A percentile compares a stretch with the other conserved stretches of the same genome.
Conservation (phyloP, 2,888 invertebrate genomes). For the Auanema freiburgensis region DNA sequence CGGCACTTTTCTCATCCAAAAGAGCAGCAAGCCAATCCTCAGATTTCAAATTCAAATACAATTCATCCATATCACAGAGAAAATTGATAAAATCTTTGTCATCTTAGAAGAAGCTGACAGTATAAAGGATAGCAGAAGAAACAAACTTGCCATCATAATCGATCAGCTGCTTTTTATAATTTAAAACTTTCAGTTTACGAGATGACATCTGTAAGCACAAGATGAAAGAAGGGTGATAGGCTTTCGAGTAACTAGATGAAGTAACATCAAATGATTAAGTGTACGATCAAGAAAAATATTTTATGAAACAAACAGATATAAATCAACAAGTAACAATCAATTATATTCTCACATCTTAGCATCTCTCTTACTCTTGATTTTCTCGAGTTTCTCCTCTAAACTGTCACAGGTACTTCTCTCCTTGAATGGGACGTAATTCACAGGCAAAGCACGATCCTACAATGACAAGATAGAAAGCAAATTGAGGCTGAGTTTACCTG, state of each 20-base stretch:
- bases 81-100: slow-evolving; percentile 30
- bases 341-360: not conserved
- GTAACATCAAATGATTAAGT: not conserved
- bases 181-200: slow-evolving; percentile 37
- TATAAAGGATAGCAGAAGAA: slow-evolving; percentile 3
- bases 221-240: not conserved
- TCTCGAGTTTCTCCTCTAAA: slow-evolving; percentile 43
- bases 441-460: slow-evolving; percentile 36
- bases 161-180: slow-evolving; percentile 33
- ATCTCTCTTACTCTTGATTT: slow-evolving; percentile 25
- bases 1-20: slow-evolving; percentile 28
- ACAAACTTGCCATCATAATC: slow-evolving; percentile 37
- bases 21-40: slow-evolving; percentile 35
- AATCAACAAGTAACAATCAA: slow-evolving; percentile 11
- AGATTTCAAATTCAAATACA: slow-evolving; percentile 26
- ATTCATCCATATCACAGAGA: slow-evolving; percentile 32
- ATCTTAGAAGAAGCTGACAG: slow-evolving; percentile 19
- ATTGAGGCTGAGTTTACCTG: slow-evolving; percentile 20
- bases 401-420: slow-evolving; percentile 47
- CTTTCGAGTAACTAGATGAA: not conserved
- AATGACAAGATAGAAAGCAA: slow-evolving; percentile 11
- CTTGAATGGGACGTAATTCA: slow-evolving; percentile 43
- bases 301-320: slow-evolving; percentile 5
- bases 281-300: not conserved
- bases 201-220: slow-evolving; percentile 27